phyloP scores from a whole-genome alignment of 2,797 vertebrate genomes.

The Aldrovandia affinis region DNA sequence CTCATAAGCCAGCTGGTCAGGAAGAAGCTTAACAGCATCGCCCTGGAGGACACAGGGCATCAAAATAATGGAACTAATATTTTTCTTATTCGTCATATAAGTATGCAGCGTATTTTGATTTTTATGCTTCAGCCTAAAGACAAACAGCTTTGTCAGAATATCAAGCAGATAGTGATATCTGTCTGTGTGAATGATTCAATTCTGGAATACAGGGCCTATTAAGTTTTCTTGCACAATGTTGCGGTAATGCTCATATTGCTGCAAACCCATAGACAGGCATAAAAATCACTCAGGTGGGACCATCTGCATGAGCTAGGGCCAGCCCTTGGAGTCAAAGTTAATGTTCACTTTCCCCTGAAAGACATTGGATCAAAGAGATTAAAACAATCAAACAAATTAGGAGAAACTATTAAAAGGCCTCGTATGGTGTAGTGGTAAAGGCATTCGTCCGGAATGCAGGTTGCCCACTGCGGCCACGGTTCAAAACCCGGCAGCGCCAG shows the following conservation, averaged over 20 bases:
- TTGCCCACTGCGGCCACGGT: no score
- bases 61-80: no score
- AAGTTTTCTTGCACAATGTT: background rate
- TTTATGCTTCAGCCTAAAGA: background rate
- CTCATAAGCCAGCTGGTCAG: background rate
- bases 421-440: no score
- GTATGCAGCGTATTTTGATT: background rate
- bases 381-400: background rate
- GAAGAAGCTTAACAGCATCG: background rate
- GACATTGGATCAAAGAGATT: background rate
- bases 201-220: background rate
- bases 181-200: background rate
- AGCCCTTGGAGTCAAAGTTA: background rate
- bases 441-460: no score
- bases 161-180: background rate
- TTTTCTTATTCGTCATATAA: background rate
- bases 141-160: background rate
- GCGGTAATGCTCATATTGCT: background rate
- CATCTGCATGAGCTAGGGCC: background rate
- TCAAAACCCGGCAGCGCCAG: no score
- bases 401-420: background rate
- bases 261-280: background rate
- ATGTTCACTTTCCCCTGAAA: background rate
- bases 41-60: background rate
- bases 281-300: no score